Evolutionary conservation across 2,113 vertebrate genomes (phyloP), one percentile per base, ranked within the genome.

Genomic region (Albula goreensis): DNA sequence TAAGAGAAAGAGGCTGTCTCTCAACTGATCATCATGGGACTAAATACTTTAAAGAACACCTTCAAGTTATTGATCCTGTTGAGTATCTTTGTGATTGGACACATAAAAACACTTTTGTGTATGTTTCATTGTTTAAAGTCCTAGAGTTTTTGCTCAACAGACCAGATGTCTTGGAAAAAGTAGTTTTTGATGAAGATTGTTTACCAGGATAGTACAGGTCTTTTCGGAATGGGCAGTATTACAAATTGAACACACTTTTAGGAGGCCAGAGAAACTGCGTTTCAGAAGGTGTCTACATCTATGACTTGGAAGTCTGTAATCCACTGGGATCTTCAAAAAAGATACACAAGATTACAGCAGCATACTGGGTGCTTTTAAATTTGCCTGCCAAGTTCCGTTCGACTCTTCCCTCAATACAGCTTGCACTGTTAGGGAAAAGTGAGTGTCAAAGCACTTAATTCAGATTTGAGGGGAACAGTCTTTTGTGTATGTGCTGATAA

Each of bases 351-450:
- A 85, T 87, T 10, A 84, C 57, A 50, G 85, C 78, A 60, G 84
- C 83, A 11, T 85, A 88, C 56, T 88, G 63, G 80, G 84, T 88
- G 17, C 41, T 88, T 41, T 22, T 53, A 56, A 86, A 86, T 88
- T 56, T 86, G 41, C 63, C 82, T 49, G 3, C 82, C 25, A 52
- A 77, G 50, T 74, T 81, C 25, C 50, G 60, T 12, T 88, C 87
- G 19, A 70, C 50, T 51, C 74, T 81, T 49, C 19, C 25, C 12
- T 84, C 63, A 51, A 83, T 81, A 50, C 51, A 86, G 50, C 80
- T 85, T 22, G 66, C 80, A 50, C 4, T 82, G n/a, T 66, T 85
- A 31, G 53, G 83, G 13, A 88, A 85, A n/a, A 31, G 19, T 31
- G 60, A n/a, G 50, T 82, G 50, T 86, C 31, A 41, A 41, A 41